A percentile compares a stretch with the other conserved stretches of the same genome.
These are phyloP conservation scores for Thamnaconus septentrionalis DNA, from an alignment of 2,113 vertebrate species.

Conservation along the genomic window DNA sequence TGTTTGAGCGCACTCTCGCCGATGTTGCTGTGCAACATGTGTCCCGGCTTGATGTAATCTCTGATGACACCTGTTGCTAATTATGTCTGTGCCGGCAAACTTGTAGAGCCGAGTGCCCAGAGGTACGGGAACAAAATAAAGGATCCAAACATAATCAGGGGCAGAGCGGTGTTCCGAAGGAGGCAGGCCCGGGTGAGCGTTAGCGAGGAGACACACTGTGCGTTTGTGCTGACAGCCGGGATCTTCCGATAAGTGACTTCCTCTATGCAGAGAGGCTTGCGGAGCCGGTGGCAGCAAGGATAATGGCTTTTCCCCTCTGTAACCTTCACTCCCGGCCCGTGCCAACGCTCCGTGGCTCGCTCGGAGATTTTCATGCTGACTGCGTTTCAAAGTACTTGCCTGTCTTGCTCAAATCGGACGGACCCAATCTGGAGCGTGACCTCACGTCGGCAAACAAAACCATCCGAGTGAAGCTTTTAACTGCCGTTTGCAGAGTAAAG, in stretches of 20 bases:
- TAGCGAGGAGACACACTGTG: slow-evolving; percentile 26
- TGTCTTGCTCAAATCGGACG: too few species aligned
- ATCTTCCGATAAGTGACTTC: slow-evolving; percentile 53
- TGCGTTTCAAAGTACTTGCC: too few species aligned
- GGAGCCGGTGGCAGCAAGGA: neutral
- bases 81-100: slow-evolving; percentile 19
- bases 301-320: slow-evolving; percentile 35
- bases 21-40: neutral
- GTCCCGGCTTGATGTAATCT: slow-evolving; percentile 16
- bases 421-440: too few species aligned
- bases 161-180: slow-evolving; percentile 7
- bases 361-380: too few species aligned
- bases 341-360: too few species aligned
- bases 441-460: too few species aligned
- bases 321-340: slow-evolving; percentile 6
- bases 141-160: slow-evolving; percentile 12
- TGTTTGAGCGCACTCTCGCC: too few species aligned
- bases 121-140: slow-evolving; percentile 4
- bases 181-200: slow-evolving; percentile 18
- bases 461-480: too few species aligned
- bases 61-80: slow-evolving; percentile 18
- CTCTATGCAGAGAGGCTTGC: slow-evolving; percentile 26
- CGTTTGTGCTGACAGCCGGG: slow-evolving; percentile 7
- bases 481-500: too few species aligned
- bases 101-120: slow-evolving; percentile 9